Evolutionary conservation across 2,113 vertebrate genomes (phyloP).

Genomic region (Sorex araneus): DNA sequence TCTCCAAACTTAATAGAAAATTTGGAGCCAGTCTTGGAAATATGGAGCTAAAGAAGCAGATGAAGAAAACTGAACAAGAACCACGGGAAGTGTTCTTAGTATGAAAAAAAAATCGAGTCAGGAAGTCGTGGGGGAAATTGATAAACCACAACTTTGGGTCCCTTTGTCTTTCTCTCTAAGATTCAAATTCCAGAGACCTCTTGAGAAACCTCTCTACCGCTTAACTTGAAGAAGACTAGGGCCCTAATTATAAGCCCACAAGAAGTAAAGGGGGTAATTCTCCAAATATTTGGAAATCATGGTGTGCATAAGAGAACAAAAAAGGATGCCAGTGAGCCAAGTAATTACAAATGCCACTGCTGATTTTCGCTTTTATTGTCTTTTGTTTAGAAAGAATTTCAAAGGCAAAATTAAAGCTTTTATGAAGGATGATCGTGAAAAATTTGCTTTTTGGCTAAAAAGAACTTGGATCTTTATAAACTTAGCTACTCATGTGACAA

Average conservation of each 20-base stretch:
- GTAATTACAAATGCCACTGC: constrained; percentile 35
- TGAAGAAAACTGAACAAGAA: not conserved
- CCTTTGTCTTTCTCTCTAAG: not conserved
- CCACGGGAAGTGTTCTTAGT: not conserved
- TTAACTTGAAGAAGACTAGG: not conserved
- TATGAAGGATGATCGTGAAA: not conserved
- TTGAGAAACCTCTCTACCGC: not conserved
- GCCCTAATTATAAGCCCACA: constrained; percentile 24
- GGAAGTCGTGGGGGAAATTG: not conserved
- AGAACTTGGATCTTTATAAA: not conserved
- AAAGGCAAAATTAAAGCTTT: constrained; percentile 32
- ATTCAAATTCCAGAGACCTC: constrained; percentile 42
- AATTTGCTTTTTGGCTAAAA: constrained; percentile 28
- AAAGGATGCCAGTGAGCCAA: not conserved
- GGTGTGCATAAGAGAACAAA: constrained; percentile 8
- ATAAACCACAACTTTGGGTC: not conserved
- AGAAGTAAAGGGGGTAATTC: constrained; percentile 46
- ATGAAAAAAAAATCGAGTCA: not conserved
- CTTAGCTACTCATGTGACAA: constrained; percentile 20
- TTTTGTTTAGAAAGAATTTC: not conserved
- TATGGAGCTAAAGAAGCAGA: not conserved
- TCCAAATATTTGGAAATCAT: constrained; percentile 48
- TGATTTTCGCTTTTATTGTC: constrained; percentile 13
- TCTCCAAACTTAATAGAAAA: not conserved
- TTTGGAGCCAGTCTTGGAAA: not conserved